Conservation (phyloP, 2,888 invertebrate genomes). For the Phania funesta region DNA sequence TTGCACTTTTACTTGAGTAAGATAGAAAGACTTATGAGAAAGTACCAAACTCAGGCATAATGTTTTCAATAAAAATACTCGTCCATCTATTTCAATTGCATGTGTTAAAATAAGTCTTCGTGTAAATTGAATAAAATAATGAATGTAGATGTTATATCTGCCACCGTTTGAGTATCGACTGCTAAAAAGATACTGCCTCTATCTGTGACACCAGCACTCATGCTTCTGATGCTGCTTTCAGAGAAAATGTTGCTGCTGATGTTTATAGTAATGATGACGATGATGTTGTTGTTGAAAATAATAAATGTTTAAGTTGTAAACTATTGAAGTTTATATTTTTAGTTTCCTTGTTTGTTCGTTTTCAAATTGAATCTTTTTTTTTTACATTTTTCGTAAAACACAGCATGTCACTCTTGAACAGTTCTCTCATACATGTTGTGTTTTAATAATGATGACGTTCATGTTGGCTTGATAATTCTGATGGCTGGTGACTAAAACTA, state of each 20-base stretch:
- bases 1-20: too few species aligned
- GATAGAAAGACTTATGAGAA: too few species aligned
- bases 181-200: constrained; percentile 34
- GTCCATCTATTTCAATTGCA: not conserved
- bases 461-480: not conserved
- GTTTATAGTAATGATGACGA: constrained; percentile 26
- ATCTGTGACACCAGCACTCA: constrained; percentile 24
- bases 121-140: constrained; percentile 22
- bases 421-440: not conserved
- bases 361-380: not conserved
- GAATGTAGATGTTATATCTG: constrained; percentile 31
- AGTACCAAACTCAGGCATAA: not conserved
- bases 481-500: constrained; percentile 2
- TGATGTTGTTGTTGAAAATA: constrained; percentile 46
- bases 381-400: constrained; percentile 18
- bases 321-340: constrained; percentile 59
- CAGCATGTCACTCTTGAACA: constrained; percentile 54
- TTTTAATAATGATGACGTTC: not conserved
- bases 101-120: not conserved
- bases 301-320: constrained; percentile 66
- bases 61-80: not conserved
- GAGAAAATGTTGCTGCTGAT: constrained; percentile 29
- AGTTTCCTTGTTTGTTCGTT: constrained; percentile 35
- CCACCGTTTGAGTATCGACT: constrained; percentile 39
- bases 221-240: constrained; percentile 26